Base-by-base conservation (phyloP, 2,113 vertebrate genomes). In the Poeciliopsis prolifica region DNA sequence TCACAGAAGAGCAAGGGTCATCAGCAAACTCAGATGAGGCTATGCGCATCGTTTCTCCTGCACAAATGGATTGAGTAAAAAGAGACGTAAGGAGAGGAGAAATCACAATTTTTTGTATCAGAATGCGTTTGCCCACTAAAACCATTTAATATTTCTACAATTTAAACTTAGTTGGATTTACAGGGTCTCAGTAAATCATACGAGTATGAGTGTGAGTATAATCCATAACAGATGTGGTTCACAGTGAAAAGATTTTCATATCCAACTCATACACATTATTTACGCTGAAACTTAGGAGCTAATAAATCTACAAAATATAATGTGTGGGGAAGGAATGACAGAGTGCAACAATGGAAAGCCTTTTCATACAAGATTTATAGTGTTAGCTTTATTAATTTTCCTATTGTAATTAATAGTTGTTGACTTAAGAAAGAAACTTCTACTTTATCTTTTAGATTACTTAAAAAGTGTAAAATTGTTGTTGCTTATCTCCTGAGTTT, bases 21-120 rank as follows among this genome's bases (percentile, higher is more conserved):
- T 99, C 98, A 0, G 98, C 98, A 68, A 99, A 99, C 91, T 99
- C 98, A 0, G 97, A 98, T 3, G 98, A 99, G 75, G 98, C 96
- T 0, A 96, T 93, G 0, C 97, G 92, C 98, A 99, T 99, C 0
- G 96, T 96, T 33, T 99, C 98, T 65, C 98, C 98, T 99, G 82
- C 17, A 74, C 42, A 69, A 51, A 5, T 19, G n/a, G 65, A 62
- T 35, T 35, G 8, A 71, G 35, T 33, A 15, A 40, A 65, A 2
- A 37, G 9, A 65, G 7, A 70, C 22, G 14, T 22, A 9, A 65
- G 63, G 11, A 76, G 8, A 51, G 0, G 14, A 37, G 26, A 4
- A 48, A 63, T 30, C 19, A 12, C 26, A 0, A 9, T 29, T 64
- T 42, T 65, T 30, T 69, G 9, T n/a, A 26, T 6, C 17, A 24